Evolutionary conservation across 92 coral and sea anemone genomes (phyloP).

Genomic region (Chrysogorgia sp.): DNA sequence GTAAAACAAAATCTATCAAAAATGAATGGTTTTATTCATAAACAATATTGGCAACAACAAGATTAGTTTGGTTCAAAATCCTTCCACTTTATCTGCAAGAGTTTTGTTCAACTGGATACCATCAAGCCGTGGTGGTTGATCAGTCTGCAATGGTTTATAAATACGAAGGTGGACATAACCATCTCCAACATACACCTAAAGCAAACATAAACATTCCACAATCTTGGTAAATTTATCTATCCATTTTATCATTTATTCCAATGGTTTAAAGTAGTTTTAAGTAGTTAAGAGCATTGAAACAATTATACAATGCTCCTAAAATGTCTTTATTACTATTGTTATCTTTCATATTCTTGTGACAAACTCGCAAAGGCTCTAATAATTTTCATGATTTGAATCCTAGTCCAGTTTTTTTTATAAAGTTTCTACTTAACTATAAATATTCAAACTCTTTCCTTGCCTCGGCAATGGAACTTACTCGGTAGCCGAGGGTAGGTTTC

Average conservation of each 20-base stretch:
- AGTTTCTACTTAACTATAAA: background rate
- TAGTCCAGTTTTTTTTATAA: background rate
- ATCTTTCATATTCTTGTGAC: too few relatives aligned
- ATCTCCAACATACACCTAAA: conserved; percentile 78
- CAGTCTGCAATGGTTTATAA: conserved; percentile 66
- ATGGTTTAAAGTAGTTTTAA: too few relatives aligned
- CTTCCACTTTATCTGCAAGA: conserved; percentile 52
- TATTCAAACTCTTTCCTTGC: too few relatives aligned
- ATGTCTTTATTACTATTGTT: too few relatives aligned
- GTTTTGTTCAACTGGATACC: conserved; percentile 62
- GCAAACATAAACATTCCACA: conserved; percentile 23
- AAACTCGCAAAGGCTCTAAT: too few relatives aligned
- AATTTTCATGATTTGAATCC: background rate
- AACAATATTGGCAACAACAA: background rate
- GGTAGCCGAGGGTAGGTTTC: too few relatives aligned
- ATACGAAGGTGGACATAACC: conserved; percentile 79
- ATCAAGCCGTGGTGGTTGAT: conserved; percentile 59
- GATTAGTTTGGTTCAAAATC: conserved; percentile 66
- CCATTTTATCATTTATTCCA: too few relatives aligned
- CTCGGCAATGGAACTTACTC: too few relatives aligned
- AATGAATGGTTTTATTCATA: background rate
- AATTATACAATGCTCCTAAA: too few relatives aligned
- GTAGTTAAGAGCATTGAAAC: too few relatives aligned
- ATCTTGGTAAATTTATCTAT: background rate
- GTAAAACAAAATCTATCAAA: background rate